Base-by-base conservation (phyloP, 2,888 invertebrate species). In the Sicus ferrugineus region DNA sequence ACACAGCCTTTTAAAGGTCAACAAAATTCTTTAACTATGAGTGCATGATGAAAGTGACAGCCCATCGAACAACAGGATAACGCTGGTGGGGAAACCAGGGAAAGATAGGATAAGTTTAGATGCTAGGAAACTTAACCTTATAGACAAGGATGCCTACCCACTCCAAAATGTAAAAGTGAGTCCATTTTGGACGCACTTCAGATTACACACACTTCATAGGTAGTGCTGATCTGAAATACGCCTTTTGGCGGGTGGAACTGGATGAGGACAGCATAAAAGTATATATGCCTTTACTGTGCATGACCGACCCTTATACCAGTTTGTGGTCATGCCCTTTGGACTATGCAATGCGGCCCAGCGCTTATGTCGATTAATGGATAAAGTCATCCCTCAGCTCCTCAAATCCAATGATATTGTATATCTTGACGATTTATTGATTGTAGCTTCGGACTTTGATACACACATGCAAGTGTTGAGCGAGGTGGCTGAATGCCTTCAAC, bases 191-290 rank as follows among this genome's bases (percentile, higher is more conserved):
- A 52, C n/a, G n/a, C n/a, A n/a, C n/a, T n/a, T n/a, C 23, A 23
- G 50, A 52, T 52, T 52, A 52, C 21, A 52, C 50, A 23, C 50
- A 52, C 19, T 52, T 21, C 23, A 52, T 52, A 9, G 23, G 50
- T 23, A 52, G 50, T 23, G n/a, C n/a, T n/a, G n/a, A n/a, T n/a
- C n/a, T n/a, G 30, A 63, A 63, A 23, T 42, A 21, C 7, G 63
- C 63, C 2, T 63, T 30, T 21, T 63, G 63, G 63, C 63, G 48
- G 19, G 48, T 63, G n/a, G 30, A 48, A 11, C 23, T 63, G 28
- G n/a, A n/a, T n/a, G 16, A 30, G 9, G 63, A 63, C 2, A 48
- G 21, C 14, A 48, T 50, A 5, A 48, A 50, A 31, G 46, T 30
- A 3, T 30, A 16, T 7, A 63, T 28, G 50, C 63, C 21, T 63